Evolutionary conservation across 2,888 invertebrate genomes (phyloP).

Genomic region (Tetramorium bicarinatum): DNA sequence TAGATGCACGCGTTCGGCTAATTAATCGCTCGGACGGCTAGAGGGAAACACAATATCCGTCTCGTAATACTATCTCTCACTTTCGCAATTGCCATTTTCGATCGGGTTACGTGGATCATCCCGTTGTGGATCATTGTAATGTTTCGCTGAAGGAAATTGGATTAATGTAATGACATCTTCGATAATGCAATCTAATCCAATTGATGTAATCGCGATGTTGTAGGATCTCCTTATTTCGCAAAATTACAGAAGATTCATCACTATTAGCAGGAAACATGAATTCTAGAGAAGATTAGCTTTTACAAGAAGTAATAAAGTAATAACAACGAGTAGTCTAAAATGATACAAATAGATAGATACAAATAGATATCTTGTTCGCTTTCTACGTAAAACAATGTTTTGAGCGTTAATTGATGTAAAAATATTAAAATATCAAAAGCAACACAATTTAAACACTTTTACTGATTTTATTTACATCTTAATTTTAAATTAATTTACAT

Average conservation of each 20-base stretch:
- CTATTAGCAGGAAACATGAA: background rate
- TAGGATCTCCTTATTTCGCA: background rate
- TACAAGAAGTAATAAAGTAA: background rate
- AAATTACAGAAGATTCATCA: background rate
- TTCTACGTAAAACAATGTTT: background rate
- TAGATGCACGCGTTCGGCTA: constrained; percentile 24
- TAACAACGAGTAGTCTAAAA: background rate
- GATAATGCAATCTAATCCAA: background rate
- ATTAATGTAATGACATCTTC: constrained; percentile 8
- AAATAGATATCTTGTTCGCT: background rate
- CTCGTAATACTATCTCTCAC: constrained; percentile 42
- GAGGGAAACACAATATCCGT: constrained; percentile 44
- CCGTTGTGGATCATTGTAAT: constrained; percentile 1
- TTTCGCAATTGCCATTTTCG: constrained; percentile 44
- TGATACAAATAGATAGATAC: background rate
- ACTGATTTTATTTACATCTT: background rate
- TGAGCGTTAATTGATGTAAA: background rate
- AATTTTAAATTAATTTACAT: background rate
- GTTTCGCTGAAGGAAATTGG: constrained; percentile 5
- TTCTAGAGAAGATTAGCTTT: background rate
- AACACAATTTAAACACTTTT: background rate
- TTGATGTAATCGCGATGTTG: background rate
- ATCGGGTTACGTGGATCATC: constrained; percentile 28
- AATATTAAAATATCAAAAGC: background rate
- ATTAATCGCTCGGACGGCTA: constrained; percentile 30